Conservation (phyloP, 2,888 invertebrate species). For the Heliconius ismenius region DNA sequence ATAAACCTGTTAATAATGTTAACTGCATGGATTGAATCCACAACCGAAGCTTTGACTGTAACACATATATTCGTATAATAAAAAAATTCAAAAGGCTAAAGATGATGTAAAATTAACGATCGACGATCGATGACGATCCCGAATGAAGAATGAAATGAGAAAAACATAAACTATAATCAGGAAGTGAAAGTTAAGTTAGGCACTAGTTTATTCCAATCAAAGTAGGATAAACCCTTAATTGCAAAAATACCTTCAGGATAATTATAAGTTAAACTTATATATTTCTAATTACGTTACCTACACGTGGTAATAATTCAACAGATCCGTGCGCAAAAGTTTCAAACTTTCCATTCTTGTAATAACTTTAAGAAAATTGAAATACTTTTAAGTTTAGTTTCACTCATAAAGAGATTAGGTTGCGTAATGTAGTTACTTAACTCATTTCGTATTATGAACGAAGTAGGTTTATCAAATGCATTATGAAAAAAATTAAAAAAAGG, state of each 20-base stretch:
- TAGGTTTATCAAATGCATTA: not conserved
- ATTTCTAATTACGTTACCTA: not conserved
- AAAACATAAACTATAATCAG: not conserved
- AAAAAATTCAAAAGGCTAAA: too few species aligned
- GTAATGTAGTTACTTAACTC: constrained; percentile 10
- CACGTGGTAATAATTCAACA: constrained; percentile 13
- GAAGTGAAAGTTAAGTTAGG: not conserved
- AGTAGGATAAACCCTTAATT: not conserved
- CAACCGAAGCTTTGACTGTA: too few species aligned
- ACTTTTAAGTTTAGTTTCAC: constrained; percentile 61
- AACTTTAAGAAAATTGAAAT: constrained; percentile 62
- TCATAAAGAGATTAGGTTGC: constrained; percentile 36
- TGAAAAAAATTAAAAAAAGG: not conserved
- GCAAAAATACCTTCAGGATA: not conserved
- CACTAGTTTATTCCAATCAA: not conserved
- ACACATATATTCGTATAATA: too few species aligned
- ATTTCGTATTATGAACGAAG: not conserved
- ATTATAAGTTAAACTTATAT: not conserved
- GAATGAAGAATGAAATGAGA: too few species aligned
- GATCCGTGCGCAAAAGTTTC: constrained; percentile 30
- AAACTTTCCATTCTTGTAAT: constrained; percentile 67
- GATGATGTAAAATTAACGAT: too few species aligned
- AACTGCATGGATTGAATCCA: too few species aligned
- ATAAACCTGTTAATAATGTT: too few species aligned
- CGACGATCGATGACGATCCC: too few species aligned